Percentiles rank a stretch among this genome's conserved stretches.
These are phyloP conservation scores for Musca vetustissima DNA, from an alignment of 1,140 invertebrate species.

Conservation along the genomic window DNA sequence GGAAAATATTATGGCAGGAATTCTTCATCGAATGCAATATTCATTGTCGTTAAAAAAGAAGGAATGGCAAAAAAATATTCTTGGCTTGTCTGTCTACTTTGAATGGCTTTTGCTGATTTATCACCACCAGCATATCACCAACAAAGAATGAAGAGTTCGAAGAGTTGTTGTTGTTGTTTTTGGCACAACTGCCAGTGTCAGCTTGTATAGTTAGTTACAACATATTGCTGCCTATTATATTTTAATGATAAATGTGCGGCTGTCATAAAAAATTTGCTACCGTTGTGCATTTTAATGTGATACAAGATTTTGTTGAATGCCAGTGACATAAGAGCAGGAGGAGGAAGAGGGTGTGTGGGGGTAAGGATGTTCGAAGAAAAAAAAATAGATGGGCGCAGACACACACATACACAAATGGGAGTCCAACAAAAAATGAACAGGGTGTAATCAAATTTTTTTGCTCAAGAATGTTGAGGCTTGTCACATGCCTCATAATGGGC, in stretches of 20 bases:
- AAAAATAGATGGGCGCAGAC: background rate
- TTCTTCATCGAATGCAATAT: background rate
- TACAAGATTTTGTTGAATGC: no score
- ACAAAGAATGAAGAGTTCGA: background rate
- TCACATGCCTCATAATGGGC: background rate
- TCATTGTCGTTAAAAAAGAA: background rate
- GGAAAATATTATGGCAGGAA: background rate
- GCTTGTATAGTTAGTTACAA: background rate
- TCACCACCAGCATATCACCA: background rate
- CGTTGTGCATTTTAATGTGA: conserved; percentile 19
- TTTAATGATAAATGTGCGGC: conserved; percentile 20
- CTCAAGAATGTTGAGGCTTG: background rate
- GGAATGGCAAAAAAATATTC: background rate
- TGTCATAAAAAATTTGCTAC: conserved; percentile 16
- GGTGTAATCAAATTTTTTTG: conserved; percentile 5
- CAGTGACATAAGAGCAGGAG: no score
- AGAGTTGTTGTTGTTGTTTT: background rate
- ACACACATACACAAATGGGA: no score
- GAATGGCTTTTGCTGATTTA: background rate
- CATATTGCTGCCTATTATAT: background rate
- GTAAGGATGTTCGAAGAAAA: background rate
- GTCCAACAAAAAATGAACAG: background rate
- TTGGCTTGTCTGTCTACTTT: background rate
- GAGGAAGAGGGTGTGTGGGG: background rate
- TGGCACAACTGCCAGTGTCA: background rate